Evolutionary conservation across 2,888 invertebrate species (phyloP).

Genomic region (Deroplatys truncata): DNA sequence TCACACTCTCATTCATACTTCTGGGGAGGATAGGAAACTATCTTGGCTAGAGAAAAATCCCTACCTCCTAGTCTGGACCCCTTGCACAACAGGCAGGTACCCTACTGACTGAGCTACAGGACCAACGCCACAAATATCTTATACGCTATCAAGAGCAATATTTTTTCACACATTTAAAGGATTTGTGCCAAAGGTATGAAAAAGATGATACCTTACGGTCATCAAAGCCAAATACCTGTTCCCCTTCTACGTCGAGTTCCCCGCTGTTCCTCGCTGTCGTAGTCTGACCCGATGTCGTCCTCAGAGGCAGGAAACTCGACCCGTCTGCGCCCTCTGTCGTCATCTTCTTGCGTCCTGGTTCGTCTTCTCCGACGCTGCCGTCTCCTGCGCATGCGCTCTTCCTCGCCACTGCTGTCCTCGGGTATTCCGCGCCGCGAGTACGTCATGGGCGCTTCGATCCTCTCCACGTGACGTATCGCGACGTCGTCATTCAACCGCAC

Average conservation of each 20-base stretch:
- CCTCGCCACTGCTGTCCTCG: slow-evolving; percentile 16
- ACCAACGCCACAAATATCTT: no score
- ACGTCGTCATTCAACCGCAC: slow-evolving; percentile 40
- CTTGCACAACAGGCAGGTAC: no score
- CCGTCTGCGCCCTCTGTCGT: slow-evolving; percentile 26
- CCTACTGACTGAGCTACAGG: no score
- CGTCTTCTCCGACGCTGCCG: slow-evolving; percentile 35
- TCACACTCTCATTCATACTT: no score
- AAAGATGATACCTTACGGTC: no score
- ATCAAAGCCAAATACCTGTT: neutral
- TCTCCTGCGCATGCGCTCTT: slow-evolving; percentile 34
- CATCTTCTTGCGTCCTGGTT: slow-evolving; percentile 34
- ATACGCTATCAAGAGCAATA: no score
- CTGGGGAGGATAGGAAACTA: no score
- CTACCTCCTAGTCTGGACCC: no score
- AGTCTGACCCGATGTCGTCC: neutral
- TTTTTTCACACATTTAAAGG: no score
- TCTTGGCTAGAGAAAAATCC: no score
- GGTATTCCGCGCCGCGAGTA: slow-evolving; percentile 20
- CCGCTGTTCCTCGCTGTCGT: neutral
- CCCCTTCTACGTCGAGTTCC: neutral
- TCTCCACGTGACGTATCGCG: slow-evolving; percentile 34
- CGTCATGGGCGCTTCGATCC: slow-evolving; percentile 30
- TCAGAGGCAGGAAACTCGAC: neutral
- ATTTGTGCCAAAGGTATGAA: no score